A percentile compares a stretch with the other conserved stretches of the same genome.
Evolutionary conservation across 1,140 invertebrate species (phyloP).

Genomic region (Drosophila pallidifrons): DNA sequence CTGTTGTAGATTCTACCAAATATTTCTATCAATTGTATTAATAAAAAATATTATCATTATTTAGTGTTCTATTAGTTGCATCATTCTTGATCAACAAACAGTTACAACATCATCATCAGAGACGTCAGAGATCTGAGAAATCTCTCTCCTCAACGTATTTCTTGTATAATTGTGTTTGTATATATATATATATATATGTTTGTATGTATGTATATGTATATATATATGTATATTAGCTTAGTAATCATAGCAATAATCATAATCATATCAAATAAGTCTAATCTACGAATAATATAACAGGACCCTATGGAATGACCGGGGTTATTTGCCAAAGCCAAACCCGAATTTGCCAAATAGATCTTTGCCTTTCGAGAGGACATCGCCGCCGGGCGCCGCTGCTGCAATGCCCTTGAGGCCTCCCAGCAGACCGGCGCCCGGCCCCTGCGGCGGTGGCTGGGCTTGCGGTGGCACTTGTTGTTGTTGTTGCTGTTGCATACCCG

Average conservation of each 20-base stretch:
- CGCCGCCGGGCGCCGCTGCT: conserved; percentile 92
- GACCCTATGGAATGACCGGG: conserved; percentile 85
- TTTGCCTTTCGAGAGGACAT: conserved; percentile 95
- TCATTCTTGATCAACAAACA: conserved; percentile 56
- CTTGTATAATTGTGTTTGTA: conserved; percentile 35
- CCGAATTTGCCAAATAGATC: conserved; percentile 97
- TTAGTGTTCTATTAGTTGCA: conserved; percentile 72
- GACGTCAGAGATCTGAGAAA: conserved; percentile 7
- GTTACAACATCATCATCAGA: conserved; percentile 42
- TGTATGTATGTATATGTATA: conserved; percentile 51
- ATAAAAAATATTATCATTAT: conserved; percentile 77
- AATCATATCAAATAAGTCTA: conserved; percentile 77
- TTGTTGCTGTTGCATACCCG: conserved; percentile 39
- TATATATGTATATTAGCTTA: conserved; percentile 60
- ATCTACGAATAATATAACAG: conserved; percentile 84
- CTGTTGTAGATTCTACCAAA: conserved; percentile 34
- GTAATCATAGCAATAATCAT: conserved; percentile 75
- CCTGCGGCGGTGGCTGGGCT: conserved; percentile 83
- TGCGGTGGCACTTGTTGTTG: conserved; percentile 85
- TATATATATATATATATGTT: conserved; percentile 31
- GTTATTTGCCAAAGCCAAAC: conserved; percentile 91
- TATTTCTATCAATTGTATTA: conserved; percentile 83
- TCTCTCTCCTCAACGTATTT: conserved; percentile 7
- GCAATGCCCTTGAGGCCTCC: conserved; percentile 86
- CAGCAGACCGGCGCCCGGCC: conserved; percentile 79